Conservation (phyloP, 2,888 invertebrate genomes). For the Orthosia gothica region DNA sequence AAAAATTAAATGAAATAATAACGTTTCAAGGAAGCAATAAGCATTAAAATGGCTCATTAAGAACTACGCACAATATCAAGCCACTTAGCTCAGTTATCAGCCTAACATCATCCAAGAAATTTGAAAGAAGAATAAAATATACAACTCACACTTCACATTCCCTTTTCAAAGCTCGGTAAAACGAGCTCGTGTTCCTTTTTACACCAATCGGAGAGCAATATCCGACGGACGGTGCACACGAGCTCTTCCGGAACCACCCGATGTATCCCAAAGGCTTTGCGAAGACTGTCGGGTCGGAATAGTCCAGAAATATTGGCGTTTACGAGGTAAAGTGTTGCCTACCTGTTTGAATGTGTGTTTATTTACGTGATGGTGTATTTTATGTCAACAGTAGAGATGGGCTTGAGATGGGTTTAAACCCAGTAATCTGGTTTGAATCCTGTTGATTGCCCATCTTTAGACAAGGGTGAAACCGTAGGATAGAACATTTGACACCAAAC, state of each 20-base stretch:
- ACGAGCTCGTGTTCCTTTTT: no score
- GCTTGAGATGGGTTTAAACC: no score
- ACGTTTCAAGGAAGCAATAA: no score
- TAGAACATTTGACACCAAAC: not conserved
- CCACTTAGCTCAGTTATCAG: no score
- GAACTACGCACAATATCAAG: no score
- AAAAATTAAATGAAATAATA: no score
- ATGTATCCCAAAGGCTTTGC: constrained; percentile 43
- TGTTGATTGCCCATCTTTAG: no score
- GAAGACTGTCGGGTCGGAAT: constrained; percentile 22
- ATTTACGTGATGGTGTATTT: not conserved
- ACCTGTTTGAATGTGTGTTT: constrained; percentile 14
- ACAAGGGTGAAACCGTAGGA: not conserved
- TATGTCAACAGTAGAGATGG: no score
- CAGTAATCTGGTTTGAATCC: no score
- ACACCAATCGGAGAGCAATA: constrained; percentile 67
- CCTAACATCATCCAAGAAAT: not conserved
- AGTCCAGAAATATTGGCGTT: constrained; percentile 34
- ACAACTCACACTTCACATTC: not conserved
- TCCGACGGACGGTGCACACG: constrained; percentile 63
- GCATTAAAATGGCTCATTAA: no score
- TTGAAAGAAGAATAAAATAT: not conserved
- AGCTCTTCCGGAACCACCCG: constrained; percentile 29
- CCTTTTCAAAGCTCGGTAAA: constrained; percentile 32
- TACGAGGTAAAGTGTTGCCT: not conserved